A percentile compares a stretch with the other conserved stretches of the same genome.
Conservation (phyloP, 2,888 invertebrate species). For the Caradrina kadenii region DNA sequence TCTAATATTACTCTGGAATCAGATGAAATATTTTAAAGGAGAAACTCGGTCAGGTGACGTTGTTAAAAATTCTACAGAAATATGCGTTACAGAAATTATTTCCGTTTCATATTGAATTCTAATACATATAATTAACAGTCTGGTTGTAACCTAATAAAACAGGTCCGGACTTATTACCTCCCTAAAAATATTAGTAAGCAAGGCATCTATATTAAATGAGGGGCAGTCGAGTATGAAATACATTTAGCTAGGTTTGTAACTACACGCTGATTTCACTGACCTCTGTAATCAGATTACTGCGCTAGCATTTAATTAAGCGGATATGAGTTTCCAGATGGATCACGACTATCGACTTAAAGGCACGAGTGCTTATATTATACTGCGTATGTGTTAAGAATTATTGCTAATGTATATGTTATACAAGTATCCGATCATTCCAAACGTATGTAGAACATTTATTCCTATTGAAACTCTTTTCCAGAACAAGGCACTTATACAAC, state of each 20-base stretch:
- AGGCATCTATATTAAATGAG: constrained; percentile 31
- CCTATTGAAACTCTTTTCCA: background rate
- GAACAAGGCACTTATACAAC: background rate
- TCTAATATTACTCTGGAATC: constrained; percentile 14
- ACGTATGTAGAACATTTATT: constrained; percentile 14
- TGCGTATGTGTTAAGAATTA: constrained; percentile 10
- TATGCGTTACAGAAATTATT: background rate
- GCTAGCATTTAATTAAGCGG: constrained; percentile 72
- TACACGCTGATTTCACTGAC: constrained; percentile 66
- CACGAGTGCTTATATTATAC: constrained; percentile 19
- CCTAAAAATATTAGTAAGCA: constrained; percentile 19
- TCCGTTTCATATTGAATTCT: background rate
- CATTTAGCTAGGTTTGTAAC: constrained; percentile 44
- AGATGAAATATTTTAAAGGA: background rate
- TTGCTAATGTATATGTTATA: background rate
- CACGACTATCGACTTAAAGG: constrained; percentile 53
- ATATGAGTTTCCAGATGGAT: constrained; percentile 72
- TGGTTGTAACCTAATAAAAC: constrained; percentile 5
- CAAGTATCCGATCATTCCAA: background rate
- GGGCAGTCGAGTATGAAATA: constrained; percentile 44
- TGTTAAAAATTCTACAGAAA: constrained; percentile 13
- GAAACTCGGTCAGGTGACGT: constrained; percentile 4
- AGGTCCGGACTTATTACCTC: background rate
- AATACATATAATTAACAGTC: background rate
- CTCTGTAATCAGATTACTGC: constrained; percentile 68